Evolutionary conservation across 2,113 vertebrate species (phyloP), one percentile per base, ranked within the genome.

Genomic region (Caloenas nicobarica): DNA sequence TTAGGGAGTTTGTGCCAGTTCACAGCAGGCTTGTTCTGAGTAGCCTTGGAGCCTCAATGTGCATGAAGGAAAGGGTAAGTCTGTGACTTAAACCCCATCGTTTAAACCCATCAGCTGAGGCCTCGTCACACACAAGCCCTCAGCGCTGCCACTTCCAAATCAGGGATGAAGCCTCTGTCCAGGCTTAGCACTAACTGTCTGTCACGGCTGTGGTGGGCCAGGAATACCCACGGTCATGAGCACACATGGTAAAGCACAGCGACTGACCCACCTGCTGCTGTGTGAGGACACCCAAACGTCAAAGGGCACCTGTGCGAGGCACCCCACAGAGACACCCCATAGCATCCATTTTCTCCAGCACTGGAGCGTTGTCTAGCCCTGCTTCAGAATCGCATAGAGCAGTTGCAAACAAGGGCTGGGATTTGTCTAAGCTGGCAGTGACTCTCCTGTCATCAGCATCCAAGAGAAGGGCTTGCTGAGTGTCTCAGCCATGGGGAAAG

Each of bases 221-320:
- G 72, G 34, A 83, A 36, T 29, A 26, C 12, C 34, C 42, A 16
- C 0, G 1, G 50, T 5, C 64, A 34, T 0, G 0, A 69, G 22
- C 6, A 68, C 12, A 5, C 16, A 26, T 2, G 3, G 21, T 53
- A 54, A 58, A 61, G 29, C 42, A 53, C 21, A 50, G 38, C 0
- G 3, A 38, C 58, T 50, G 48, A 18, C 36, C 70, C 68, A 46
- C 36, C 78, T 64, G 36, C 42, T 65, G 34, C 81, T 66, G 16
- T 40, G 53, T 71, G 65, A 71, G 66, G 77, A 21, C 58, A 77
- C n/a, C n/a, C 53, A 13, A 17, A 23, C 51, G 6, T 13, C 73
- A 73, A 42, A 86, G 85, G 31, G 13, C 23, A 25, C 12, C 34
- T 6, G 8, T 33, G 34, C 56, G 57, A 77, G 14, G 13, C 68